phyloP scores from a whole-genome alignment of 2,797 vertebrate species.

The Rhinophrynus dorsalis region DNA sequence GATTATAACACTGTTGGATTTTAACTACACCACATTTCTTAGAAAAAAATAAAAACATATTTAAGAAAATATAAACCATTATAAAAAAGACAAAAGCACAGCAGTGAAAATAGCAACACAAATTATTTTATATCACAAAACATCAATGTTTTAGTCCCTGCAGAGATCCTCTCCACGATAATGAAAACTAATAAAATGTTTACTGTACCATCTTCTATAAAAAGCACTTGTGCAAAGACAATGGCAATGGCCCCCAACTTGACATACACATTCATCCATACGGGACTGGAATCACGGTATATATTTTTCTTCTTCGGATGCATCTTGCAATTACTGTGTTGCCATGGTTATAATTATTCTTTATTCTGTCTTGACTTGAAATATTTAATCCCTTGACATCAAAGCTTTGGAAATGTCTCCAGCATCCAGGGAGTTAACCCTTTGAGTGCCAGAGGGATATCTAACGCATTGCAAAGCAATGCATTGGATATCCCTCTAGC shows the following conservation, averaged over 20 bases:
- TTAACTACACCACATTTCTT: not conserved
- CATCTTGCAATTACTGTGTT: too few relatives aligned
- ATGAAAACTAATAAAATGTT: slow-evolving; percentile 10
- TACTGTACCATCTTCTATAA: slow-evolving; percentile 3
- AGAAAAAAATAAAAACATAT: not conserved
- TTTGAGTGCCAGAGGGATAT: too few relatives aligned
- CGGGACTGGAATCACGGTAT: too few relatives aligned
- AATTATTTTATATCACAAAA: slow-evolving; percentile 11
- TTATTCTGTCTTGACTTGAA: too few relatives aligned
- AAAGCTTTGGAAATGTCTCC: too few relatives aligned
- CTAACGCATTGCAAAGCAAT: too few relatives aligned
- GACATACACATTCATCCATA: not conserved
- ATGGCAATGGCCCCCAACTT: not conserved
- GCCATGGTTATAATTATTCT: too few relatives aligned
- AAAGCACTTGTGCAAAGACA: not conserved
- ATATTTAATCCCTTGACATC: too few relatives aligned
- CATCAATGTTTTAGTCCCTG: slow-evolving; percentile 2
- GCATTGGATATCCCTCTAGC: too few relatives aligned
- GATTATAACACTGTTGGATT: too few relatives aligned
- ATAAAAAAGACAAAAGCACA: not conserved
- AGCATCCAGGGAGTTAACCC: too few relatives aligned
- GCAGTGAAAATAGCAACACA: slow-evolving; percentile 5
- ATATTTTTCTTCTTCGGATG: too few relatives aligned
- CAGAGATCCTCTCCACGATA: not conserved
- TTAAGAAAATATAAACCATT: not conserved